These are phyloP conservation scores for Epizoanthus rinbou DNA, from an alignment of 92 coral and sea anemone species.

Conservation along the genomic window DNA sequence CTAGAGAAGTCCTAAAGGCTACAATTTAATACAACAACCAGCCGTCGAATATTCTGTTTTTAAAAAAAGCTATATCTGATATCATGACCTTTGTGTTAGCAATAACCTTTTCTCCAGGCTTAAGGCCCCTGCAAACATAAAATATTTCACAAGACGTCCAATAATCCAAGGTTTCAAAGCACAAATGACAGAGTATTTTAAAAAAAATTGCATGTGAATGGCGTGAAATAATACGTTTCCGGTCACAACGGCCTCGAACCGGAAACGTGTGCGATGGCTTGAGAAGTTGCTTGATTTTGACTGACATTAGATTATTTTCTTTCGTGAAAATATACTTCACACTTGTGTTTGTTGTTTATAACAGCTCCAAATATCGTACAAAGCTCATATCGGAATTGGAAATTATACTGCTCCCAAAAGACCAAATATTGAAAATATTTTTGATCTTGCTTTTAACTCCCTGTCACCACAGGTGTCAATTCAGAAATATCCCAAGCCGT, in stretches of 20 bases:
- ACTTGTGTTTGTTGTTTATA: not conserved
- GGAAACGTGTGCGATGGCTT: conserved; percentile 21
- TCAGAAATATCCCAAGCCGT: not conserved
- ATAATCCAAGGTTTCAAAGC: not conserved
- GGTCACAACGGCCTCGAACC: conserved; percentile 24
- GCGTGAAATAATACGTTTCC: conserved; percentile 22
- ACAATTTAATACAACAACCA: too few relatives aligned
- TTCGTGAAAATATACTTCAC: not conserved
- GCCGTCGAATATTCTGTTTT: too few relatives aligned
- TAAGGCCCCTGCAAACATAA: conserved; percentile 17
- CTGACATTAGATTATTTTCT: not conserved
- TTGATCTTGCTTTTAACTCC: not conserved
- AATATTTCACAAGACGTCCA: not conserved
- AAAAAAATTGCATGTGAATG: not conserved
- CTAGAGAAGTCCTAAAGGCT: too few relatives aligned
- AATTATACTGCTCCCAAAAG: not conserved
- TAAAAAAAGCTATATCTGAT: not conserved
- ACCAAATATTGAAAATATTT: not conserved
- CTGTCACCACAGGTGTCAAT: not conserved
- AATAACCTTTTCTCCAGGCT: not conserved
- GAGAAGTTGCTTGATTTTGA: not conserved
- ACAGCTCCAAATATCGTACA: not conserved
- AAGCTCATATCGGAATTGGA: not conserved
- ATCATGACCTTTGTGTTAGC: not conserved
- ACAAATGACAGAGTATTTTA: conserved; percentile 2